These are phyloP conservation scores for Hylaeus volcanicus DNA, from an alignment of 1,140 invertebrate genomes.

Conservation along the genomic window DNA sequence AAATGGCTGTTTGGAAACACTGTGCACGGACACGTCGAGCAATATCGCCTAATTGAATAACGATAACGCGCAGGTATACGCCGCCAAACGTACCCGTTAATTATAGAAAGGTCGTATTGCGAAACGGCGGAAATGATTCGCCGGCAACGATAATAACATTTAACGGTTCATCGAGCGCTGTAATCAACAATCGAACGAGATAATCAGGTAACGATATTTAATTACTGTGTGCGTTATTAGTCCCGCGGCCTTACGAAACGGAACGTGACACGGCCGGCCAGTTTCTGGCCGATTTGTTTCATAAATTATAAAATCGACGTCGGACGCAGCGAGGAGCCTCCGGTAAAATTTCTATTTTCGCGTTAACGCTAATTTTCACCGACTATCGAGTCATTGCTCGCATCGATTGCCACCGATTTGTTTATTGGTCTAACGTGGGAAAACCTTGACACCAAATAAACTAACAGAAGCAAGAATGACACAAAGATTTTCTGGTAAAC, in stretches of 20 bases:
- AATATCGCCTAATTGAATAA: constrained; percentile 42
- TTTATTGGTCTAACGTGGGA: too few relatives aligned
- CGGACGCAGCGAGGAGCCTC: too few relatives aligned
- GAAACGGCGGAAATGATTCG: constrained; percentile 29
- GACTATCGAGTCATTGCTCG: too few relatives aligned
- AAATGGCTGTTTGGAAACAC: too few relatives aligned
- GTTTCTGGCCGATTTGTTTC: constrained; percentile 11
- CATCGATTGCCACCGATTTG: too few relatives aligned
- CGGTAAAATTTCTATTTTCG: neutral
- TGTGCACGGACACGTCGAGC: neutral
- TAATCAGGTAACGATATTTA: constrained; percentile 39
- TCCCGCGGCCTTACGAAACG: constrained; percentile 1
- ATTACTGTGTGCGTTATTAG: constrained; percentile 22
- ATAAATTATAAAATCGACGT: neutral
- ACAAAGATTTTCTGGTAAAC: too few relatives aligned
- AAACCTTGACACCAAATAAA: too few relatives aligned
- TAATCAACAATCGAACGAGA: constrained; percentile 36
- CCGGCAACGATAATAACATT: constrained; percentile 34
- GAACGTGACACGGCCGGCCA: too few relatives aligned
- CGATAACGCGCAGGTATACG: neutral
- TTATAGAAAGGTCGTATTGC: constrained; percentile 28
- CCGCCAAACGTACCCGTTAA: constrained; percentile 15
- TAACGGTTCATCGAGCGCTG: constrained; percentile 36
- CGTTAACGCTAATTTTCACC: neutral
- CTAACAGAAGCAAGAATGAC: too few relatives aligned